Percentiles rank a stretch among this genome's conserved stretches.
Evolutionary conservation across 2,888 invertebrate genomes (phyloP).

Genomic region (Cantharis rufa): DNA sequence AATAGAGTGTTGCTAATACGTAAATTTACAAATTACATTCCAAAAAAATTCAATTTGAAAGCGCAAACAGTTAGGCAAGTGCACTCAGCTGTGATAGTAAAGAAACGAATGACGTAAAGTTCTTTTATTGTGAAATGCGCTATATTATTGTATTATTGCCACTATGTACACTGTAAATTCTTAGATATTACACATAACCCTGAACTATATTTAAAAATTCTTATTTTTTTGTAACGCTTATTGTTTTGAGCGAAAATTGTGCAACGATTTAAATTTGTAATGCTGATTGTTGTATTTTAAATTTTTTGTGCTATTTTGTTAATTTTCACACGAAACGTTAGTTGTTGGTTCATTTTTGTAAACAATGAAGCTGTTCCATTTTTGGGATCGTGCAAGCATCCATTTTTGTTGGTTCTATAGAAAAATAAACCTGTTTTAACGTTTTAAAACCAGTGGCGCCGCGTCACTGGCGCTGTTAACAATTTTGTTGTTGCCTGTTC

Average conservation of each 20-base stretch:
- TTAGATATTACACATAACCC: constrained; percentile 20
- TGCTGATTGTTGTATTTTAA: constrained; percentile 16
- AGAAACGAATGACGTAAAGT: constrained; percentile 55
- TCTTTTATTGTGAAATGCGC: constrained; percentile 30
- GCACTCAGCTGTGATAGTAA: constrained; percentile 53
- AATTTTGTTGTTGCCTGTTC: neutral
- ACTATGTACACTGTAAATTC: constrained; percentile 19
- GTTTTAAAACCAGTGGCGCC: neutral
- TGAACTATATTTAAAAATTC: constrained; percentile 13
- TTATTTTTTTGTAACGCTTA: constrained; percentile 18
- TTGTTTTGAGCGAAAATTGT: constrained; percentile 22
- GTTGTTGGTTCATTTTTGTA: constrained; percentile 21
- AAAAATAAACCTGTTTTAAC: neutral
- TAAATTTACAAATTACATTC: constrained; percentile 13
- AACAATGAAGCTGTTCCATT: constrained; percentile 26
- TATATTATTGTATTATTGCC: constrained; percentile 20
- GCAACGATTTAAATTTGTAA: constrained; percentile 29
- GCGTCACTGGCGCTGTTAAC: neutral
- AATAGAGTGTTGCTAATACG: constrained; percentile 3
- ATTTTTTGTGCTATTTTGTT: constrained; percentile 11
- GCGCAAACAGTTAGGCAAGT: constrained; percentile 27
- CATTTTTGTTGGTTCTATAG: constrained; percentile 1
- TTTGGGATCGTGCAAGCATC: constrained; percentile 18
- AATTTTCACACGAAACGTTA: constrained; percentile 25
- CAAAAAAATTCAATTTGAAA: constrained; percentile 21